Conservation (phyloP, 2,797 vertebrate genomes). For the Eulemur coronatus region DNA sequence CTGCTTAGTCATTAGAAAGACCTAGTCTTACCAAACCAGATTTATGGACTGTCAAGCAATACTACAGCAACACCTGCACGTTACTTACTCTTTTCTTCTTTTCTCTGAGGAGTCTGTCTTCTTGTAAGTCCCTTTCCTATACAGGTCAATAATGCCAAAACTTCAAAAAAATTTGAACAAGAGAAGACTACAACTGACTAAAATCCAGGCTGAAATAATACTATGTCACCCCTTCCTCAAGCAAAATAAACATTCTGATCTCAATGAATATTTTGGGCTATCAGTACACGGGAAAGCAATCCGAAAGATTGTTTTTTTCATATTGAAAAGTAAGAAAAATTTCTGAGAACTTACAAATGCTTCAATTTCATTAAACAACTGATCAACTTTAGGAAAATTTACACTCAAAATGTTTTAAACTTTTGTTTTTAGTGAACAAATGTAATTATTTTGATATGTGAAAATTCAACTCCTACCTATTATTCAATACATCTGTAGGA, state of each 20-base stretch:
- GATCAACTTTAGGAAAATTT: constrained; percentile 11
- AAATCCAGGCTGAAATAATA: constrained; percentile 61
- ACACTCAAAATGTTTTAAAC: not conserved
- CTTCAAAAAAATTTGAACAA: not conserved
- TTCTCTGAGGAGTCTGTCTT: not conserved
- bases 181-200: constrained; percentile 15
- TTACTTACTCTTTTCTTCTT: not conserved
- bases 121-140: constrained; percentile 41
- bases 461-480: not conserved
- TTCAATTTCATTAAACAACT: constrained; percentile 33
- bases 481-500: not conserved
- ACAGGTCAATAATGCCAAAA: not conserved
- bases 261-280: not conserved
- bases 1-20: not conserved
- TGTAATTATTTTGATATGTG: not conserved
- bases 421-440: constrained; percentile 40
- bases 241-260: constrained; percentile 55
- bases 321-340: not conserved
- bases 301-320: not conserved
- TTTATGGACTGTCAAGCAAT: not conserved
- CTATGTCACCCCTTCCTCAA: constrained; percentile 34
- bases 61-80: not conserved
- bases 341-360: constrained; percentile 45
- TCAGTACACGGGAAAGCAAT: constrained; percentile 33
- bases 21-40: not conserved